Conservation (phyloP, 2,797 vertebrate species). For the Spatula versicolor region DNA sequence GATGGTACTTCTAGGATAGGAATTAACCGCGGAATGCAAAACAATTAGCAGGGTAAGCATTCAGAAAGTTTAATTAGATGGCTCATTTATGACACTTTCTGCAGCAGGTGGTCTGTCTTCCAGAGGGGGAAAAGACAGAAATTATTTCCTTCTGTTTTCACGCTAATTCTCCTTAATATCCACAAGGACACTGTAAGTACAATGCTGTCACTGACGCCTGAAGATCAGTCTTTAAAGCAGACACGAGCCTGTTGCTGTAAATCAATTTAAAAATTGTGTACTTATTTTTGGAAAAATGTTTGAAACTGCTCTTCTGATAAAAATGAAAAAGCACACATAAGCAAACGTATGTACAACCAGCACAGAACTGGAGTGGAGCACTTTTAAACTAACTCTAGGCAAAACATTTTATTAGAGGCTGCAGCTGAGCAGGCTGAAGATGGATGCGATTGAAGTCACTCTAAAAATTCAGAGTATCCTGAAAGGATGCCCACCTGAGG, state of each 20-base stretch:
- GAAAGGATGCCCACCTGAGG: neutral
- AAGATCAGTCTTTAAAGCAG: neutral
- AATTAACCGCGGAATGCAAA: neutral
- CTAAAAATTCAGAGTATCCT: neutral
- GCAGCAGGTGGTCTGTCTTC: neutral
- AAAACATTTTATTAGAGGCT: neutral
- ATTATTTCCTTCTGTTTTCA: neutral
- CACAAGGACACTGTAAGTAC: neutral
- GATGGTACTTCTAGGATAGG: neutral
- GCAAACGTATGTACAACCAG: fast-evolving
- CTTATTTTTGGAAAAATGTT: fast-evolving
- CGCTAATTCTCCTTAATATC: neutral
- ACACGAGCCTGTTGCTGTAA: neutral
- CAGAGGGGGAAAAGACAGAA: neutral
- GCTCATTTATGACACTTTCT: neutral
- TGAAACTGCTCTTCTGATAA: neutral
- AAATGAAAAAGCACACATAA: neutral
- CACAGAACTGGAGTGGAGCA: neutral
- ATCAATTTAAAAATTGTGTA: neutral
- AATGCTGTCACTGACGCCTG: neutral
- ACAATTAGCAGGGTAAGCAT: neutral
- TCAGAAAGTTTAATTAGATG: neutral
- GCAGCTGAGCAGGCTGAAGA: neutral
- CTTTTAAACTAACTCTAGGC: neutral
- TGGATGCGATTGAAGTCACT: neutral